Evolutionary conservation across 1,140 invertebrate genomes (phyloP).

Genomic region (Lordiphosa collinella): DNA sequence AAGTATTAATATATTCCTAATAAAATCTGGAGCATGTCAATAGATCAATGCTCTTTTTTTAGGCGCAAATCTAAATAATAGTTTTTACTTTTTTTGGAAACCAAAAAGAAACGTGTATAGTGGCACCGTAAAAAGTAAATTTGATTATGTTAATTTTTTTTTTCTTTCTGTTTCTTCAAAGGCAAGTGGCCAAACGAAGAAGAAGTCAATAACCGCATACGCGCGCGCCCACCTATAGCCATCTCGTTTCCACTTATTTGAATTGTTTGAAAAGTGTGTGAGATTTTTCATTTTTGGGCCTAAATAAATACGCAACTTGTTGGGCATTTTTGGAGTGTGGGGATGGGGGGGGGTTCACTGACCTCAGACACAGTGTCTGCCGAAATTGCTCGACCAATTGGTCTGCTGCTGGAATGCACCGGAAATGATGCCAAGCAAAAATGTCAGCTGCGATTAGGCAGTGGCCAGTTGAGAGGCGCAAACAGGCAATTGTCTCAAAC

Average conservation of each 20-base stretch:
- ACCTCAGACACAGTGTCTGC: conserved; percentile 46
- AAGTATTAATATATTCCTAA: no score
- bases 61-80: conserved; percentile 34
- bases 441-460: conserved; percentile 10
- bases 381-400: conserved; percentile 27
- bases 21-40: conserved; percentile 5
- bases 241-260: conserved; percentile 5
- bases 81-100: conserved; percentile 23
- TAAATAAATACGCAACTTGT: conserved; percentile 66
- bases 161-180: conserved; percentile 15
- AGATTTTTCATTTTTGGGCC: conserved; percentile 50
- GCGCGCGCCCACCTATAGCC: conserved; percentile 25
- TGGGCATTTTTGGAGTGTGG: conserved; percentile 1
- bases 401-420: conserved; percentile 26
- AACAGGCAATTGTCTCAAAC: conserved; percentile 34
- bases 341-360: conserved; percentile 40
- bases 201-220: conserved; percentile 58
- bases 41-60: conserved; percentile 13
- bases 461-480: not conserved
- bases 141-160: conserved; percentile 55
- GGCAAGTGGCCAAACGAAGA: conserved; percentile 16
- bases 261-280: conserved; percentile 8
- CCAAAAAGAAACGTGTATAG: conserved; percentile 9
- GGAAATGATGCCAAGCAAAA: conserved; percentile 22
- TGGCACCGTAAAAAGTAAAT: conserved; percentile 23